Base-by-base conservation (phyloP, 2,113 vertebrate genomes). In the Calypte anna region DNA sequence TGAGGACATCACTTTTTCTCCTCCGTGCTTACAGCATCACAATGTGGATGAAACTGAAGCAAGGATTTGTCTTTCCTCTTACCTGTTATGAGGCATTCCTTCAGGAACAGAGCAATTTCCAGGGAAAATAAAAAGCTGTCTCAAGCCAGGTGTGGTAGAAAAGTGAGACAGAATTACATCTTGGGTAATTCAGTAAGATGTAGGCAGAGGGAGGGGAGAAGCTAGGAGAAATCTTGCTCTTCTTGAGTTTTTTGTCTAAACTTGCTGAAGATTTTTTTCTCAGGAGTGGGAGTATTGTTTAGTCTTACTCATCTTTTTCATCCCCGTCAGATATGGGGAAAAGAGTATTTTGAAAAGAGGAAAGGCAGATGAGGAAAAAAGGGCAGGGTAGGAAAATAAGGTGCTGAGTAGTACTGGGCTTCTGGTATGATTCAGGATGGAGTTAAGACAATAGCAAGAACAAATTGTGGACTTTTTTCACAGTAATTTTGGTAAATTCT, bases 391-490 rank as follows among this genome's bases (percentile, higher is more conserved):
- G 30, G 69, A 54, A 24, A 67, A n/a, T 27, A 59, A 84, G 70
- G 54, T 59, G 8, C 17, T 81, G 14, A 6, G 2, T 51, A 14
- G 10, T 53, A 1, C 31, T 82, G 61, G n/a, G 38, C 13, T 70
- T 57, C 61, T 78, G 30, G 9, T 63, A 24, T 2, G 6, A 58
- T 62, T n/a, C 36, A 67, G 43, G 64, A 24, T 1, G 62, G 36
- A 81, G n/a, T 1, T 1, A 83, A 69, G 33, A 22, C 46, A 83
- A 21, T 0, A 0, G 43, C 33, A 82, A 62, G 78, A 87, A 15
- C 11, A 67, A 66, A 58, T 7, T 38, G 15, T 62, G n/a, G 53
- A n/a, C 11, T 69, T 66, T 55, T 55, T 20, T 84, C 17, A 31
- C 20, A 43, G 4, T 31, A 20, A 19, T 82, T 78, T 62, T 78